These are phyloP conservation scores for Aegotheles bennettii DNA, from an alignment of 2,113 vertebrate species.

Conservation along the genomic window DNA sequence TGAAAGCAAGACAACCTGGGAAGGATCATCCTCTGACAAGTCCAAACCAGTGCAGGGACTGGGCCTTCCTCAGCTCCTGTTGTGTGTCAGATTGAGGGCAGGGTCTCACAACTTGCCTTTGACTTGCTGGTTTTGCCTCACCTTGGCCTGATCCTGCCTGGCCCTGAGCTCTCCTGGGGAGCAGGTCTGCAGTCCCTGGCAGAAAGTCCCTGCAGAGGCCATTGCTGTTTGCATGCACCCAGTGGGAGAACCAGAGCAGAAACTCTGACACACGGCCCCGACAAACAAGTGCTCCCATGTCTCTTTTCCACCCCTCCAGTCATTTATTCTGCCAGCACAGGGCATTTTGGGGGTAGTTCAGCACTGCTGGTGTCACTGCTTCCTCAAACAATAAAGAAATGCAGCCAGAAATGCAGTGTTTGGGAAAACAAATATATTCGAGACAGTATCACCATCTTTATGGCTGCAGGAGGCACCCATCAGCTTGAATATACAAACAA, in stretches of 20 bases:
- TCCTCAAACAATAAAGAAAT: neutral
- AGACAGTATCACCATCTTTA: neutral
- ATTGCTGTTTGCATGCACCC: neutral
- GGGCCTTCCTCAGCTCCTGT: neutral
- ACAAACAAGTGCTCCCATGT: accelerated
- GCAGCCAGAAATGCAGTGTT: constrained; percentile 14
- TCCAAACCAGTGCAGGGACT: neutral
- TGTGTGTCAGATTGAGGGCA: accelerated
- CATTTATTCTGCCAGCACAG: neutral
- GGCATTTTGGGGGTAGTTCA: neutral
- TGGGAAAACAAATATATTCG: constrained; percentile 26
- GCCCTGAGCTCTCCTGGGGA: neutral
- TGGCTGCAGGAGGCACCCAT: neutral
- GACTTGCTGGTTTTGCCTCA: neutral
- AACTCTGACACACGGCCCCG: accelerated
- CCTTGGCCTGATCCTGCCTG: neutral
- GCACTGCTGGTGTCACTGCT: neutral
- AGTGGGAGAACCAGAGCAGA: neutral
- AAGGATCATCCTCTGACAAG: neutral
- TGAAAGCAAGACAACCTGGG: neutral
- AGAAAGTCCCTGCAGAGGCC: neutral
- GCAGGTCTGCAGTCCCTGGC: neutral
- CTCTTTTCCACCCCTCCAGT: neutral
- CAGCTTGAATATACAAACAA: neutral
- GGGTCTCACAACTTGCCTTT: neutral